Base-by-base conservation (phyloP, 30 jellyfish, hydroid and myxozoan species). In the Phacellophora camtschatica region DNA sequence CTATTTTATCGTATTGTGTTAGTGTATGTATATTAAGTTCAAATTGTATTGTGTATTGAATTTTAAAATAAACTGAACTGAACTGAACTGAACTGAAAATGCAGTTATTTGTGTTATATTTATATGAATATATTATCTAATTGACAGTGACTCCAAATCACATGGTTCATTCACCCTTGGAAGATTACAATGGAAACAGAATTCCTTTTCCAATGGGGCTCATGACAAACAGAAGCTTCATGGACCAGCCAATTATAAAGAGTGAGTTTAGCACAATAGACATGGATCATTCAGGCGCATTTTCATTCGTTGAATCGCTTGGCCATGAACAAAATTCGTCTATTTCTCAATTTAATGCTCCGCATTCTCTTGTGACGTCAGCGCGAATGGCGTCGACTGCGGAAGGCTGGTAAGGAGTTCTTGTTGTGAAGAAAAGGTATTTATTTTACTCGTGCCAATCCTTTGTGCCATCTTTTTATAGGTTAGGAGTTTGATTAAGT, bases 281-380 rank as follows among this genome's bases (percentile, higher is more conserved):
- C 15, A 56, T 79, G 78, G 55, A 42, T 30, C 90, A 64, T 25
- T 16, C 76, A 2, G 80, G 79, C 58, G 58, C 90, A n/a, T 79
- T 79, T 57, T 79, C 90, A 50, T 79, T 79, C 41, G 90, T 79
- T 24, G 90, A 79, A 35, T 79, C 90, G 16, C 54, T 79, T 50
- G 67, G 71, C 16, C 69, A 56, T 30, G 78, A 75, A 15, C 76
- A 71, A 12, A 36, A 63, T 29, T 30, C 37, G 39, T 56, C 77
- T 15, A 23, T 79, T 42, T 57, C 90, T 13, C 68, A 35, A 20
- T 79, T 45, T 58, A 79, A 41, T 35, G 71, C 69, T 5, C 29
- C 33, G 64, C 90, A 79, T 7, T 42, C 85, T 2, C 66, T 72
- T 72, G 42, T 72, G 42, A 42, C 85, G 36, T 46, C 85, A 23